Percentiles rank a stretch among this genome's conserved stretches.
These are phyloP conservation scores for Synanthedon vespiformis DNA, from an alignment of 2,888 invertebrate genomes.

Conservation along the genomic window DNA sequence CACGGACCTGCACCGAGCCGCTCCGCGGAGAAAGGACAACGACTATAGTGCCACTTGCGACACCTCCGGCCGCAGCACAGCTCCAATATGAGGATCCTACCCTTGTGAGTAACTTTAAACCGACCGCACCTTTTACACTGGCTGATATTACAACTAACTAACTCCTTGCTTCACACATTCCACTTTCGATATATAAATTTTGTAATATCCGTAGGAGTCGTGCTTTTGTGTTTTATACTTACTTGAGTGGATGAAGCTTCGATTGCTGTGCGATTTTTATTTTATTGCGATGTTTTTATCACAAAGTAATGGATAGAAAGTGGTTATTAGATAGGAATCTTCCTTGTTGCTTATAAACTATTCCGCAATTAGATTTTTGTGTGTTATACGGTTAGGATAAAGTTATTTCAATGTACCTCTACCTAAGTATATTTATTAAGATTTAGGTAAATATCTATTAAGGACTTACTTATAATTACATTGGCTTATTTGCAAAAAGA, in stretches of 20 bases:
- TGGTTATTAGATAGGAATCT: not conserved
- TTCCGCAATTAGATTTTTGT: too few relatives aligned
- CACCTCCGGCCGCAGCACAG: slow-evolving; percentile 17
- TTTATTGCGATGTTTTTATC: slow-evolving; percentile 14
- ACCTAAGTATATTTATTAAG: too few relatives aligned
- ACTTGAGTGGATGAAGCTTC: slow-evolving; percentile 9
- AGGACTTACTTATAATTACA: too few relatives aligned
- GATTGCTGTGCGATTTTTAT: slow-evolving; percentile 46
- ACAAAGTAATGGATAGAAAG: not conserved
- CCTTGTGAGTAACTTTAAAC: slow-evolving; percentile 39
- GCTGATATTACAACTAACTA: slow-evolving; percentile 1
- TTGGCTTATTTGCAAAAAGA: too few relatives aligned
- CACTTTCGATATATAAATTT: not conserved
- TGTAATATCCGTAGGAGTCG: not conserved
- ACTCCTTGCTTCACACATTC: not conserved
- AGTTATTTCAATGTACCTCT: too few relatives aligned
- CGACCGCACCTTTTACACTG: slow-evolving; percentile 3
- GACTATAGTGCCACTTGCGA: slow-evolving; percentile 35
- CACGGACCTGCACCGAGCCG: slow-evolving; percentile 49
- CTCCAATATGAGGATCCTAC: slow-evolving; percentile 52
- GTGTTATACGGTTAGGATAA: too few relatives aligned
- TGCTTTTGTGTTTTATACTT: slow-evolving; percentile 1
- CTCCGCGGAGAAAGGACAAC: slow-evolving; percentile 46
- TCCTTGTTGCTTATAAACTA: too few relatives aligned
- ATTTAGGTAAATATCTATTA: too few relatives aligned